Conservation (phyloP, 2,888 invertebrate species). For the Pachycephus smyrnensis region DNA sequence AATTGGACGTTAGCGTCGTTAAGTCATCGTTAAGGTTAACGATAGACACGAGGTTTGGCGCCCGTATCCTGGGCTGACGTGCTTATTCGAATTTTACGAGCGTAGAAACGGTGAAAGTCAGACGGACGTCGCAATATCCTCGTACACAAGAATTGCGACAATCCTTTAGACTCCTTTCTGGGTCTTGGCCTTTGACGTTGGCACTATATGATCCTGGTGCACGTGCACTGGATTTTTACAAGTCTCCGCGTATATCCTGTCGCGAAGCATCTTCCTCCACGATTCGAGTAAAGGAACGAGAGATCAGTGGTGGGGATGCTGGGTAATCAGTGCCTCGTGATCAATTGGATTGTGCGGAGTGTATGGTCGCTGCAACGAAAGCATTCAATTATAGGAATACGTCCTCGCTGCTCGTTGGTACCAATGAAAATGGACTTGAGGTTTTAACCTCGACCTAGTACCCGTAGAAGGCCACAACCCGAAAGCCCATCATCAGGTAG, state of each 20-base stretch:
- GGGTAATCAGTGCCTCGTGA: not conserved
- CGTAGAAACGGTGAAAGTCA: not conserved
- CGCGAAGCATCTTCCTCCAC: not conserved
- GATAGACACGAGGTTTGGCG: not conserved
- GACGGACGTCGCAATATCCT: not conserved
- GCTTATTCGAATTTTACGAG: not conserved
- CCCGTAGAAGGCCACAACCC: conserved; percentile 51
- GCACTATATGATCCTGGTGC: not conserved
- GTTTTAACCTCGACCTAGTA: conserved; percentile 53
- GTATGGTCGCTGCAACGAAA: not conserved
- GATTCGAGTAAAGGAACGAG: not conserved
- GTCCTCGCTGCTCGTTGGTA: not conserved
- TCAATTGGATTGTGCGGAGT: not conserved
- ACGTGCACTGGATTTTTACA: not conserved
- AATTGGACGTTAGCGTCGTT: not conserved
- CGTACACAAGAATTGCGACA: not conserved
- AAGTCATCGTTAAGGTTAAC: not conserved
- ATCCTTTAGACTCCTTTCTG: not conserved
- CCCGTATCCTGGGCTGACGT: not conserved
- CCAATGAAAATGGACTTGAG: not conserved
- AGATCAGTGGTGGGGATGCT: not conserved
- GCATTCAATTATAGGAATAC: not conserved
- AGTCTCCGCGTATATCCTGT: not conserved
- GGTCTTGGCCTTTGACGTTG: not conserved
- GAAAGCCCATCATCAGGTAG: conserved; percentile 33